Percentiles rank a stretch among this genome's conserved stretches.
These are phyloP conservation scores for Sebastes itinus DNA, from an alignment of 2,797 vertebrate genomes.

Conservation along the genomic window DNA sequence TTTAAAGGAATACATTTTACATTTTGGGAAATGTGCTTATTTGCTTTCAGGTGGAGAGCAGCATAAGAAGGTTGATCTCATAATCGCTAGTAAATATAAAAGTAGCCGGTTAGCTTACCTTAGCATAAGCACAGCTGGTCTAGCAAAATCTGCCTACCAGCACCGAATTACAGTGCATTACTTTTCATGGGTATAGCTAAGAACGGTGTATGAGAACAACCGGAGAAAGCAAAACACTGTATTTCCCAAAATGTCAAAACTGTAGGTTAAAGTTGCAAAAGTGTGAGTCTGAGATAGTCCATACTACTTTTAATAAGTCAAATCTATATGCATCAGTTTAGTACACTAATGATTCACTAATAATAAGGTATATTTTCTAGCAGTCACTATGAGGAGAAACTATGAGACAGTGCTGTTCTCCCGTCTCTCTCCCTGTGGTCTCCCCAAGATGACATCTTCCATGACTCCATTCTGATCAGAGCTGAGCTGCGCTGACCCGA, in stretches of 20 bases:
- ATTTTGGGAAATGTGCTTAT: not conserved
- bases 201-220: too few species aligned
- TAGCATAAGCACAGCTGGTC: not conserved
- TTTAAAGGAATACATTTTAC: not conserved
- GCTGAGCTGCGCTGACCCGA: slow-evolving; percentile 31
- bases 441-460: slow-evolving; percentile 23
- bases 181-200: too few species aligned
- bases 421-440: not conserved
- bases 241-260: not conserved
- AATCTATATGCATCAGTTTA: not conserved
- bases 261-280: not conserved
- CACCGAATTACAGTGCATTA: not conserved
- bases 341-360: not conserved
- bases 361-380: not conserved
- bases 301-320: not conserved
- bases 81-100: not conserved
- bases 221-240: not conserved
- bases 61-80: not conserved
- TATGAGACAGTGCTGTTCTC: not conserved
- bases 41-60: not conserved
- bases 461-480: slow-evolving; percentile 47
- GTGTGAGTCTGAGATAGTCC: not conserved
- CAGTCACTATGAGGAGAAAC: not conserved
- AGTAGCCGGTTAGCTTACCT: not conserved
- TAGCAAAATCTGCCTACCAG: not conserved